A percentile compares a stretch with the other conserved stretches of the same genome.
Conservation (phyloP, 1,140 invertebrate genomes). For the Dinoponera quadriceps region DNA sequence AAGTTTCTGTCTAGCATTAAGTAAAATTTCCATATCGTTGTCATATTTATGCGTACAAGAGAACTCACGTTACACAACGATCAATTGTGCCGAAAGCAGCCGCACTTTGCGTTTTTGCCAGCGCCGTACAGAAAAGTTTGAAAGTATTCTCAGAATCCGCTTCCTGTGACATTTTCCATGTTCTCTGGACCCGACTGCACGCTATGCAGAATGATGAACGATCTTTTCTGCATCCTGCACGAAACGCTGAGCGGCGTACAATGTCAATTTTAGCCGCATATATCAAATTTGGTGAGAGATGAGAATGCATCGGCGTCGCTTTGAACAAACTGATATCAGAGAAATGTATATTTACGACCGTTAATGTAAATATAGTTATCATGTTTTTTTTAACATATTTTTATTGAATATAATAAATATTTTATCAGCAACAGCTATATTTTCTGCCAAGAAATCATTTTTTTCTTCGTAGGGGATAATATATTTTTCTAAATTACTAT, state of each 20-base stretch:
- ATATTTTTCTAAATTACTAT: too few species aligned
- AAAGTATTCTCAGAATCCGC: conserved; percentile 49
- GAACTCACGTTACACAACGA: conserved; percentile 45
- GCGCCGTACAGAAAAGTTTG: conserved; percentile 49
- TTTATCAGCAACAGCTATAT: neutral
- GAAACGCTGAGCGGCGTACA: conserved; percentile 16
- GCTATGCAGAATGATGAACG: conserved; percentile 46
- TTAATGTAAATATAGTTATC: conserved; percentile 11
- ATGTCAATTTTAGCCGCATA: conserved; percentile 47
- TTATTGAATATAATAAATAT: neutral
- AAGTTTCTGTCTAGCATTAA: conserved; percentile 47
- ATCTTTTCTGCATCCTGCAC: conserved; percentile 38
- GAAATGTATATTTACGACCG: neutral
- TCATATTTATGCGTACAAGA: conserved; percentile 52
- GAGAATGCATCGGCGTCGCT: conserved; percentile 12
- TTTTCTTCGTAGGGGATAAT: too few species aligned
- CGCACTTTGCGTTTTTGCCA: conserved; percentile 48
- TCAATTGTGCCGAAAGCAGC: conserved; percentile 55
- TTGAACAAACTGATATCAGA: conserved; percentile 19
- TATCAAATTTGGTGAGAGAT: conserved; percentile 42
- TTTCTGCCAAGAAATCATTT: too few species aligned
- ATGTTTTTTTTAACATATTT: neutral
- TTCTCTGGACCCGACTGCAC: conserved; percentile 39
- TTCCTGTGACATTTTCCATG: conserved; percentile 44
- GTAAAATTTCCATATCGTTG: conserved; percentile 58